phyloP scores from a whole-genome alignment of 1,140 invertebrate species.

The Leptopilina boulardi region DNA sequence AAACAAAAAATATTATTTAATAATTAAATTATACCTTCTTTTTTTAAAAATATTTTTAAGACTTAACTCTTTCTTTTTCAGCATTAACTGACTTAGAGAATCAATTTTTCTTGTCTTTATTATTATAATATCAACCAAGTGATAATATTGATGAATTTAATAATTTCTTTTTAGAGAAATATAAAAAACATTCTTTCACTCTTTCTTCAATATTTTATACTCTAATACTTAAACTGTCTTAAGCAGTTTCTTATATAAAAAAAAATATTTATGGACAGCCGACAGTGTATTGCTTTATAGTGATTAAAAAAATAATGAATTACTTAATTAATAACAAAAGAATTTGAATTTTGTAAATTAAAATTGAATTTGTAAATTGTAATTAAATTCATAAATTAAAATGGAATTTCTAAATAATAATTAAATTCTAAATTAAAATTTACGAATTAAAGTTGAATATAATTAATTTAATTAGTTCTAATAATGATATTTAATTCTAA shows the following conservation, averaged over 20 bases:
- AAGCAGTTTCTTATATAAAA: neutral
- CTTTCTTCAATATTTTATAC: neutral
- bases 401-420: too few relatives aligned
- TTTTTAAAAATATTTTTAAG: too few relatives aligned
- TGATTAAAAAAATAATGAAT: neutral
- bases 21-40: too few relatives aligned
- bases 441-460: too few relatives aligned
- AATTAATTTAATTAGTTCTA: too few relatives aligned
- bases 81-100: too few relatives aligned
- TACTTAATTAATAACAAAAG: neutral
- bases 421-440: too few relatives aligned
- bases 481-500: neutral
- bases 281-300: neutral
- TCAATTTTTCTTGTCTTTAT: neutral
- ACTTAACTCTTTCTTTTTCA: too few relatives aligned
- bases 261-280: neutral
- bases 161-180: neutral
- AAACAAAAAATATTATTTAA: too few relatives aligned
- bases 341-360: neutral
- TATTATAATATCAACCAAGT: neutral
- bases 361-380: too few relatives aligned
- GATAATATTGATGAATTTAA: neutral
- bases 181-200: neutral
- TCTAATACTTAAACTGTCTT: neutral
- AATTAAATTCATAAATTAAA: too few relatives aligned